Evolutionary conservation across 1,140 invertebrate genomes (phyloP).

Genomic region (Neelides sp.): DNA sequence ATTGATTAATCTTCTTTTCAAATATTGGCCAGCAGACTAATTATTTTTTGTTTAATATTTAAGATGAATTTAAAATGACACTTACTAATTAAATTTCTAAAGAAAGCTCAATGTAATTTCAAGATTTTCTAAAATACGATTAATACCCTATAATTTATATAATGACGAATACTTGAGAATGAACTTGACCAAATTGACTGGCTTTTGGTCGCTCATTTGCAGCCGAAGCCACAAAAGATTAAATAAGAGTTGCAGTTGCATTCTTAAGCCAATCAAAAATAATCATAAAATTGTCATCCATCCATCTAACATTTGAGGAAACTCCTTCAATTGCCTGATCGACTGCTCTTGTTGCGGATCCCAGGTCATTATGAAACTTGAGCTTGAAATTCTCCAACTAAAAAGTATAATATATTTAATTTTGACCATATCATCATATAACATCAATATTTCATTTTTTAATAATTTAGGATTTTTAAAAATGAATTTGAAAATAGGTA

Average conservation of each 20-base stretch:
- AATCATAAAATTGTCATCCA: conserved; percentile 53
- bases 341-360: conserved; percentile 49
- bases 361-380: conserved; percentile 38
- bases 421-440: not conserved
- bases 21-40: too few species aligned
- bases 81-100: too few species aligned
- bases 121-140: too few species aligned
- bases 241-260: conserved; percentile 12
- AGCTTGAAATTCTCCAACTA: conserved; percentile 47
- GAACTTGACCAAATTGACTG: too few species aligned
- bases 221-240: too few species aligned
- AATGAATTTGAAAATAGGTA: not conserved
- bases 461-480: not conserved
- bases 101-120: too few species aligned
- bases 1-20: too few species aligned
- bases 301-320: conserved; percentile 66
- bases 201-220: too few species aligned
- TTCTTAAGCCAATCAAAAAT: conserved; percentile 57
- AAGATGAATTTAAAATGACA: too few species aligned
- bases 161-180: too few species aligned
- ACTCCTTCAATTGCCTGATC: conserved; percentile 64
- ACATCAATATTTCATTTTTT: not conserved
- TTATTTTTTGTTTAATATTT: too few species aligned
- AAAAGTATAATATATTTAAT: conserved; percentile 30
- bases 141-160: too few species aligned